phyloP scores from a whole-genome alignment of 2,888 invertebrate genomes.

The Eulithis prunata region DNA sequence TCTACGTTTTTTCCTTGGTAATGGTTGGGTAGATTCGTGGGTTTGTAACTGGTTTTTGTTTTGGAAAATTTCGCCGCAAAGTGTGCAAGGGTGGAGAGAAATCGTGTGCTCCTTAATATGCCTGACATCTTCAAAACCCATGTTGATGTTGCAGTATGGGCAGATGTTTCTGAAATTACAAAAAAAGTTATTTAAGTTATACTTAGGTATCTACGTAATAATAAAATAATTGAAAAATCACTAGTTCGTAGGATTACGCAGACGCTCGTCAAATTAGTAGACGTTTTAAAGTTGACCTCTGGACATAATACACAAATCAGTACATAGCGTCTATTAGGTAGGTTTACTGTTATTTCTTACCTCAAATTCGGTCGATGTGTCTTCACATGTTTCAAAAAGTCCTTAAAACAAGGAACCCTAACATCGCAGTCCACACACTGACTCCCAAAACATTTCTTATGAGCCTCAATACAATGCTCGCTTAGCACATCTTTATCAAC shows the following conservation, averaged over 20 bases:
- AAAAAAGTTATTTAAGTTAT: no score
- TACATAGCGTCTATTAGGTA: no score
- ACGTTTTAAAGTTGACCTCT: no score
- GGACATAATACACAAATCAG: no score
- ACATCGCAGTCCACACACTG: conserved; percentile 27
- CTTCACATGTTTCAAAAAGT: conserved; percentile 27
- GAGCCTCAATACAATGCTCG: conserved; percentile 20
- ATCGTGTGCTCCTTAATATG: conserved; percentile 17
- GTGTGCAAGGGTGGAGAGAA: conserved; percentile 10
- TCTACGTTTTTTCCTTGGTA: not conserved
- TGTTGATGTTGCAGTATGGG: conserved; percentile 25
- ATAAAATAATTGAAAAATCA: no score
- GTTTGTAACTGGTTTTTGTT: not conserved
- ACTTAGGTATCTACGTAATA: no score
- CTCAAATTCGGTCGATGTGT: conserved; percentile 24
- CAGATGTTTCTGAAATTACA: conserved; percentile 29
- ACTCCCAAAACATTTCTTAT: conserved; percentile 25
- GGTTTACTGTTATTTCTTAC: conserved; percentile 15
- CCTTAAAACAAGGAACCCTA: conserved; percentile 8
- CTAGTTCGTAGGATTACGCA: no score
- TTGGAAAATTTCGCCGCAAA: conserved; percentile 19
- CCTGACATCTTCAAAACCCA: not conserved
- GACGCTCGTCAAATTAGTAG: no score
- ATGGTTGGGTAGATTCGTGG: not conserved
- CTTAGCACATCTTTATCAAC: not conserved